Evolutionary conservation across 2,113 vertebrate species (phyloP).

Genomic region (Alosa alosa): DNA sequence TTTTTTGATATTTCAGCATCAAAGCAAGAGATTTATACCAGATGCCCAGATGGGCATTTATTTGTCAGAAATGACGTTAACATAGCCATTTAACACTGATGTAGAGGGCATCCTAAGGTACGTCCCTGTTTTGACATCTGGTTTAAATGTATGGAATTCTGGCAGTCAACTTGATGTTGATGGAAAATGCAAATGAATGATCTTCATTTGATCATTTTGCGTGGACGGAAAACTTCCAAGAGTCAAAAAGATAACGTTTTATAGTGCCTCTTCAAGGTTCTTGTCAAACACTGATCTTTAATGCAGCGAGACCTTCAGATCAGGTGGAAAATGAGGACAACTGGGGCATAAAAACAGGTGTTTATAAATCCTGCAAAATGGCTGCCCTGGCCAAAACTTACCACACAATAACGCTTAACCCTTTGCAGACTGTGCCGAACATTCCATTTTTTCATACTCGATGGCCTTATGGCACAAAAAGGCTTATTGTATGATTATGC

Average conservation of each 20-base stretch:
- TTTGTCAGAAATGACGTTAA: neutral
- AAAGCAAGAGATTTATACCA: neutral
- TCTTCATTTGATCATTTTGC: neutral
- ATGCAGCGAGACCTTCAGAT: neutral
- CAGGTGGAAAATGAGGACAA: neutral
- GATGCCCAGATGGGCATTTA: neutral
- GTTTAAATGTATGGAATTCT: neutral
- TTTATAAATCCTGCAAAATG: neutral
- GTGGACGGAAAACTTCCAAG: neutral
- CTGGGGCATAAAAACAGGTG: neutral
- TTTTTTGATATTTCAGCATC: neutral
- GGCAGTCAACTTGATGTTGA: neutral
- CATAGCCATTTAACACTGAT: neutral
- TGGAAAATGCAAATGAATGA: neutral
- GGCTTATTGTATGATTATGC: too few species aligned
- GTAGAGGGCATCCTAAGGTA: neutral
- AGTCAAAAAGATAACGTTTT: neutral
- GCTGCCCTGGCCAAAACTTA: constrained; percentile 25
- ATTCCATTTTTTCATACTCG: too few species aligned
- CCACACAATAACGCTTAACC: constrained; percentile 27
- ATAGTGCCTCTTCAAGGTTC: neutral
- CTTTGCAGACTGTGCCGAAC: too few species aligned
- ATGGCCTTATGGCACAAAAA: too few species aligned
- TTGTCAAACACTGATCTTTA: neutral
- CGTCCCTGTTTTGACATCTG: neutral